Evolutionary conservation across 2,888 invertebrate species (phyloP).

Genomic region (Sturmia bella): DNA sequence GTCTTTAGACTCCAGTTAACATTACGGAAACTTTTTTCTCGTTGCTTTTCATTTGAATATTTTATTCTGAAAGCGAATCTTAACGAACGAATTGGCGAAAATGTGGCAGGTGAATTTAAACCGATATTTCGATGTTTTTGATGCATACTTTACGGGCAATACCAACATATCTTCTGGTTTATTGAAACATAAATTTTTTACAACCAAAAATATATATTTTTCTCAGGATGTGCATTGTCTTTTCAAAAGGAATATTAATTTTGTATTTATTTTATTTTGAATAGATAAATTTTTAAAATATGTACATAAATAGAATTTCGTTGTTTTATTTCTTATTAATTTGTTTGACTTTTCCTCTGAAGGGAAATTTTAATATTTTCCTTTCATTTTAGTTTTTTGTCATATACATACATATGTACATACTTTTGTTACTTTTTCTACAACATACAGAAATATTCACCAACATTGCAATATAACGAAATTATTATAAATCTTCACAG

Average conservation of each 20-base stretch:
- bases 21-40: background rate
- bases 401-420: too few species aligned
- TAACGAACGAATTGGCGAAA: conserved; percentile 18
- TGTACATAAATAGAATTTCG: background rate
- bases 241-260: background rate
- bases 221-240: background rate
- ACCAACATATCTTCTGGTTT: conserved; percentile 25
- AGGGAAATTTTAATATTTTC: too few species aligned
- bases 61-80: conserved; percentile 5
- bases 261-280: too few species aligned
- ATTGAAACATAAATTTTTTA: background rate
- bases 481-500: too few species aligned
- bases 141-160: conserved; percentile 44
- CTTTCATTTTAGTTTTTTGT: too few species aligned
- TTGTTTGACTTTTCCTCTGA: background rate
- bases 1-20: conserved; percentile 68
- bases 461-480: too few species aligned
- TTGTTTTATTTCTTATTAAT: background rate
- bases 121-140: conserved; percentile 35
- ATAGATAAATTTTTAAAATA: background rate
- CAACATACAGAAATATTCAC: too few species aligned
- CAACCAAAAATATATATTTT: background rate
- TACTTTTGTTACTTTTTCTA: too few species aligned
- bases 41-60: background rate
- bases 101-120: background rate